Evolutionary conservation across 2,797 vertebrate species (phyloP).

Genomic region (Meriones psammophilus): DNA sequence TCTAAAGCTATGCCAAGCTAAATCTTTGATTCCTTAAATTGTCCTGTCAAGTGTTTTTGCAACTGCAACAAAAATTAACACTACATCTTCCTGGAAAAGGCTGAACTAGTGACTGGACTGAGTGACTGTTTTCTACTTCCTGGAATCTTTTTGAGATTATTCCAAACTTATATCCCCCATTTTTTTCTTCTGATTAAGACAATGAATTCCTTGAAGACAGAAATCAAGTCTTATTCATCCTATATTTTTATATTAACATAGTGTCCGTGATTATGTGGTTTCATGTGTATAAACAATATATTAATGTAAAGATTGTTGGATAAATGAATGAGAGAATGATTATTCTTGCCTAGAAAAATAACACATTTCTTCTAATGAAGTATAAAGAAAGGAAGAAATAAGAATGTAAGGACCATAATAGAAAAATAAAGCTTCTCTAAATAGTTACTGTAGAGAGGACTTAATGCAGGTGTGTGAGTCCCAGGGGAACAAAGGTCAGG

Average conservation of each 20-base stretch:
- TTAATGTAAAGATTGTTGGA: neutral
- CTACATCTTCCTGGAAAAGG: neutral
- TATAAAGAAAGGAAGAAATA: neutral
- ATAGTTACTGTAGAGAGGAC: neutral
- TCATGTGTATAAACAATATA: neutral
- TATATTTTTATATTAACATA: neutral
- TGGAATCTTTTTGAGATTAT: neutral
- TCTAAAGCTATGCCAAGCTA: neutral
- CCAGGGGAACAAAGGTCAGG: neutral
- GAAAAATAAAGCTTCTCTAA: neutral
- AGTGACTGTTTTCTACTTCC: neutral
- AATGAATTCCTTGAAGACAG: neutral
- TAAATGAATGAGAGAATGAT: neutral
- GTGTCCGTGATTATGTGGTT: neutral
- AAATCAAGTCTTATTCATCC: neutral
- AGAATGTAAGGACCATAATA: neutral
- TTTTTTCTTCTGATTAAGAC: neutral
- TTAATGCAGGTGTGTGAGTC: neutral
- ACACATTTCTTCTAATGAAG: neutral
- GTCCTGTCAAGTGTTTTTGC: neutral
- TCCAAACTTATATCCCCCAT: neutral
- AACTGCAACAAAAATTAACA: neutral
- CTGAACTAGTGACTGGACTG: neutral
- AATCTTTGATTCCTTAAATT: neutral
- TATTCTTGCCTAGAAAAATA: conserved; percentile 31